Evolutionary conservation across 2,113 vertebrate genomes (phyloP).

Genomic region (Galemys pyrenaicus): DNA sequence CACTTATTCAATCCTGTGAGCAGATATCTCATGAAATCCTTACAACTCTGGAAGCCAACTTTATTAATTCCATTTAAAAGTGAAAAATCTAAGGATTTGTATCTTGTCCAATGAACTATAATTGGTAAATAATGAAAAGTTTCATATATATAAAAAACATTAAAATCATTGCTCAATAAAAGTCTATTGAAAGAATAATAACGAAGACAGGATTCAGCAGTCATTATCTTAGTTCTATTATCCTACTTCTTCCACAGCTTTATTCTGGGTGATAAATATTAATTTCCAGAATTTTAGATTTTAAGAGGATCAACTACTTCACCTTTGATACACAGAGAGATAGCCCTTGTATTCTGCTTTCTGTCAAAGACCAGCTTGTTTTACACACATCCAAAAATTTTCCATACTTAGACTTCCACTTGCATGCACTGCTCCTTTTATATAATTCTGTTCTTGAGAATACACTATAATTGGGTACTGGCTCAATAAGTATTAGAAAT

Average conservation of each 20-base stretch:
- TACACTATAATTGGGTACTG: not conserved
- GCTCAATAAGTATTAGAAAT: not conserved
- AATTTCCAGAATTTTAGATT: not conserved
- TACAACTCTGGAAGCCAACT: not conserved
- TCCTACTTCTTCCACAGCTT: not conserved
- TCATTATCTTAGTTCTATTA: not conserved
- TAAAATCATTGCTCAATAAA: no score
- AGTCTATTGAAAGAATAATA: not conserved
- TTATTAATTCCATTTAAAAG: not conserved
- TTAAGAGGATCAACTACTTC: not conserved
- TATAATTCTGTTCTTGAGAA: not conserved
- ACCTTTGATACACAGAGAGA: not conserved
- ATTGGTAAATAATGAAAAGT: not conserved
- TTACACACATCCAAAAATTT: not conserved
- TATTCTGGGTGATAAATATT: not conserved
- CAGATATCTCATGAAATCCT: constrained; percentile 5
- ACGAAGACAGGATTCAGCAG: not conserved
- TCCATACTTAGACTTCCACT: not conserved
- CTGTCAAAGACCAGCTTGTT: not conserved
- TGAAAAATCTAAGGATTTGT: not conserved
- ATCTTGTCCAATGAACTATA: not conserved
- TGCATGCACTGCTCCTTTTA: not conserved
- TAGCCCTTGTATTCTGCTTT: not conserved
- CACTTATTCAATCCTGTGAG: not conserved
- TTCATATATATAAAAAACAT: no score